phyloP scores from a whole-genome alignment of 2,888 invertebrate genomes.

The Polymixis lichenea region DNA sequence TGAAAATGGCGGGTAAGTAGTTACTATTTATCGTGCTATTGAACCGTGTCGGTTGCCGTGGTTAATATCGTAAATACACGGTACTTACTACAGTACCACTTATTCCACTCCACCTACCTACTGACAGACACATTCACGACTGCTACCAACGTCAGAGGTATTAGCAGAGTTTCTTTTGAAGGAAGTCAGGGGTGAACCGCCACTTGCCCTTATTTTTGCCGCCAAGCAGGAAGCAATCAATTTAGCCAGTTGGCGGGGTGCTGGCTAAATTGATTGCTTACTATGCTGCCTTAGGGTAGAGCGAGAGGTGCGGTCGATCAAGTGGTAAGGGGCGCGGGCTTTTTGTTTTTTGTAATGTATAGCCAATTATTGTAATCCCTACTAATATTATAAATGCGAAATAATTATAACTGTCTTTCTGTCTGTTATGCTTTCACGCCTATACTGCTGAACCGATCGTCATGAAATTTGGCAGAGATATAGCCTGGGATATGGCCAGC shows the following conservation, averaged over 20 bases:
- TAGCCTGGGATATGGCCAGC: too few relatives aligned
- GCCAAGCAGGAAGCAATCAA: not conserved
- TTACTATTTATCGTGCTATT: slow-evolving; percentile 27
- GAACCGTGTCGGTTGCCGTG: slow-evolving; percentile 54
- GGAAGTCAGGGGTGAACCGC: not conserved
- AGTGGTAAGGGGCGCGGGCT: too few relatives aligned
- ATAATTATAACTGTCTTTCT: too few relatives aligned
- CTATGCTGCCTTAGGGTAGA: not conserved
- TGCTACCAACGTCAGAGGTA: not conserved
- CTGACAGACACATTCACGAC: not conserved
- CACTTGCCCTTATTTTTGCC: not conserved
- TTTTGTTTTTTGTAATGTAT: too few relatives aligned
- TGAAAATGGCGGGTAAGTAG: not conserved
- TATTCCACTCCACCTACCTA: not conserved
- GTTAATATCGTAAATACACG: slow-evolving; percentile 48
- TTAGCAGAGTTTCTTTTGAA: not conserved
- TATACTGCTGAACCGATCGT: too few relatives aligned
- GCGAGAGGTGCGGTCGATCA: not conserved
- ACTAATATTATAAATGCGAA: too few relatives aligned
- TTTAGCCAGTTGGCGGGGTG: not conserved
- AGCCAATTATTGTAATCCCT: too few relatives aligned
- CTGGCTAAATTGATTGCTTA: too few relatives aligned
- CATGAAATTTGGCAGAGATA: too few relatives aligned
- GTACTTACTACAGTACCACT: not conserved
- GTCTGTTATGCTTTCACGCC: too few relatives aligned